Percentiles rank a stretch among this genome's conserved stretches.
phyloP scores from a whole-genome alignment of 2,888 invertebrate species.

The Trimorus sp. region DNA sequence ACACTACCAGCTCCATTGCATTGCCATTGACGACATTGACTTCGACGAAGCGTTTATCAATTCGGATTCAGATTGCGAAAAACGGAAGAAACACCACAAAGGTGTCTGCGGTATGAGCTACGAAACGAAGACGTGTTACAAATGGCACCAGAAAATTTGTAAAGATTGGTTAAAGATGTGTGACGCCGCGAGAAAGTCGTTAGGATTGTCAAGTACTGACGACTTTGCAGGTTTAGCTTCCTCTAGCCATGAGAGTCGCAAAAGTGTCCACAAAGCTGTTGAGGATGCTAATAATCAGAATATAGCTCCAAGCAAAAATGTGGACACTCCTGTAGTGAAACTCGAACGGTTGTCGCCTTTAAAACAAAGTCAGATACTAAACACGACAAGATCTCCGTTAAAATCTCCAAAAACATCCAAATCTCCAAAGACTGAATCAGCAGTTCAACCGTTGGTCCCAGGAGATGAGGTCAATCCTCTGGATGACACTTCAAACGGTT shows the following conservation, averaged over 20 bases:
- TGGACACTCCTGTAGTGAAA: slow-evolving; percentile 26
- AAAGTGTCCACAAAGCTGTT: no score
- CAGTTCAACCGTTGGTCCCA: background rate
- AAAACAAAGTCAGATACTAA: background rate
- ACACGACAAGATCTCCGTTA: no score
- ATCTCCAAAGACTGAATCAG: background rate
- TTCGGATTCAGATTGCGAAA: slow-evolving; percentile 26
- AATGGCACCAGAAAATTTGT: slow-evolving; percentile 53
- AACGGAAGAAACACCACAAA: slow-evolving; percentile 18
- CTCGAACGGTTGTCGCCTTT: slow-evolving; percentile 36
- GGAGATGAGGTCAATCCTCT: no score
- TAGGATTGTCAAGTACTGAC: slow-evolving; percentile 10
- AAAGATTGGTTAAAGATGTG: slow-evolving; percentile 43
- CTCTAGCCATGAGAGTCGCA: no score
- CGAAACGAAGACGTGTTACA: slow-evolving; percentile 23
- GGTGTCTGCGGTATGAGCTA: slow-evolving; percentile 52
- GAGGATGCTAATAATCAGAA: background rate
- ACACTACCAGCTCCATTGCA: slow-evolving; percentile 58
- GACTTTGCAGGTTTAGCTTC: no score
- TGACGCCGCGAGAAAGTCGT: slow-evolving; percentile 30
- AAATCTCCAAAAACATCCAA: background rate
- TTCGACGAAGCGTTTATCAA: slow-evolving; percentile 13
- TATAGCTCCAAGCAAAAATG: background rate
- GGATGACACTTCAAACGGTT: background rate
- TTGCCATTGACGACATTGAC: slow-evolving; percentile 41